A percentile compares a stretch with the other conserved stretches of the same genome.
These are phyloP conservation scores for Cerastoderma edule DNA, from an alignment of 2,888 invertebrate species.

Conservation along the genomic window DNA sequence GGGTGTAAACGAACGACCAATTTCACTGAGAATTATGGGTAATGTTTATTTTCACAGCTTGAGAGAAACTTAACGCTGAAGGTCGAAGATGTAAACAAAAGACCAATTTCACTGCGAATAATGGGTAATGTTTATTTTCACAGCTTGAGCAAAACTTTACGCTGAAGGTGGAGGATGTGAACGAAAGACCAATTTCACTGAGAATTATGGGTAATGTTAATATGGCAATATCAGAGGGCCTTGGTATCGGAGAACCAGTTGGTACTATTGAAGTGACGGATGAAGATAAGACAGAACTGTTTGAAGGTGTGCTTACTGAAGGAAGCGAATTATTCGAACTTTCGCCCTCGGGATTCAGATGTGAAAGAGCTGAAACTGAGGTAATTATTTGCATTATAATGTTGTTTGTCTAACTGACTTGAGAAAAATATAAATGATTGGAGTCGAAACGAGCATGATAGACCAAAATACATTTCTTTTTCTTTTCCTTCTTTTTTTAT, in stretches of 20 bases:
- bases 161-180: constrained; percentile 61
- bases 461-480: too few species aligned
- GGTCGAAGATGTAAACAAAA: too few species aligned
- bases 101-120: not conserved
- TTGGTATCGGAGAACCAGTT: constrained; percentile 43
- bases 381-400: too few species aligned
- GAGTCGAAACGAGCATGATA: too few species aligned
- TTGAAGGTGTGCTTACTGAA: constrained; percentile 33
- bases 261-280: constrained; percentile 54
- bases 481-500: too few species aligned
- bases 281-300: constrained; percentile 58
- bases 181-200: constrained; percentile 61
- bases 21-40: not conserved
- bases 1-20: too few species aligned
- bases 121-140: constrained; percentile 22
- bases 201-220: constrained; percentile 24
- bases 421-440: too few species aligned
- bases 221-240: constrained; percentile 57
- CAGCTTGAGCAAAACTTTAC: constrained; percentile 61
- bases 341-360: constrained; percentile 14
- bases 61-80: too few species aligned
- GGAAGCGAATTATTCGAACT: constrained; percentile 48
- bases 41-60: not conserved
- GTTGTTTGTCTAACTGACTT: too few species aligned
- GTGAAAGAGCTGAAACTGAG: constrained; percentile 5